Base-by-base conservation (phyloP, 2,888 invertebrate species). In the Ceratothoa steindachneri region DNA sequence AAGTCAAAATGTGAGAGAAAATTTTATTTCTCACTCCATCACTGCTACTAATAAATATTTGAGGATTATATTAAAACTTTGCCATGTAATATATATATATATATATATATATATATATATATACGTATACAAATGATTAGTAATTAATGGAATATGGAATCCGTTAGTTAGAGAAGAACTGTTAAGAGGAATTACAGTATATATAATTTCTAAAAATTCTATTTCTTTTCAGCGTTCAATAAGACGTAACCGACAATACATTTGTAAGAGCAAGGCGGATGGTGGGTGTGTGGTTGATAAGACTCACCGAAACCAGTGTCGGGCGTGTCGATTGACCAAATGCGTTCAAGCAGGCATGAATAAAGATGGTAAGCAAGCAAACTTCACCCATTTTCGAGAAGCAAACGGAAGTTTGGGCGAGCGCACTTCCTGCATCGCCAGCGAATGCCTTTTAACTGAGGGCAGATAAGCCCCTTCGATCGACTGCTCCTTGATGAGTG, bases 261-360 rank as follows among this genome's bases (percentile, higher is more conserved):
- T 92, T 1, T 99, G 99, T 87, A 98, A 98, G 85, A 93, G 93
- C 0, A 91, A 93, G 81, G 89, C 89, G 19, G 91, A 92, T 80
- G 93, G 93, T 0, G 86, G 88, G 9, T 98, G 97, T 83, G 87
- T 93, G 67, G 93, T 98, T 9, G 97, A 98, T 85, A 98, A 97
- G 84, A 93, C 94, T 0, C 97, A 96, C 83, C 87, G 97, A 28
- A 98, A 98, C 86, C 97, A 98, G 84, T 98, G 98, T 84, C 87
- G 98, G 2, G 93, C 97, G 0, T 98, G 98, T 83, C 88, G 98
- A 15, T 88, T 98, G 9, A 87, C 90, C 71, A 95, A 95, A 83
- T 98, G 98, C 83, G 87, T 96, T 55, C 90, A 91, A 75, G 94
- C 90, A 12, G 96, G 97, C 75, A 97, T 97, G 97, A 97, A 97